Conservation (phyloP, 2,113 vertebrate genomes). For the Actenoides hombroni region DNA sequence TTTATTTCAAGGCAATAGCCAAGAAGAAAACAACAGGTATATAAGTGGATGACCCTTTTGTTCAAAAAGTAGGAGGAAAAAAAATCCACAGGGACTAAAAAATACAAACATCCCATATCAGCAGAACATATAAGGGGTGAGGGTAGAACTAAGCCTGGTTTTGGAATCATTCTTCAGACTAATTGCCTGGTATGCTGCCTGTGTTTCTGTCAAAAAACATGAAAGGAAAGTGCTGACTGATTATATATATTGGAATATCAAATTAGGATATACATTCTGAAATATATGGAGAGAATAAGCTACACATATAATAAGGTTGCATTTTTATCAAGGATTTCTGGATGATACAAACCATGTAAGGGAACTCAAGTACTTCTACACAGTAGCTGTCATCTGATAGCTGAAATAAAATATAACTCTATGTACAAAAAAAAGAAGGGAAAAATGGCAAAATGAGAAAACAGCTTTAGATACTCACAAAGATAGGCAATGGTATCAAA, state of each 20-base stretch:
- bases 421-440: neutral
- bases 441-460: neutral
- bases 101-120: neutral
- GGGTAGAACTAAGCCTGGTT: neutral
- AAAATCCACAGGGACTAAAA: neutral
- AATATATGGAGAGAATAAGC: conserved; percentile 52
- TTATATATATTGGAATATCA: conserved; percentile 56
- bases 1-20: neutral
- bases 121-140: neutral
- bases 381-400: conserved; percentile 44
- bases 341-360: conserved; percentile 34
- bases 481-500: neutral
- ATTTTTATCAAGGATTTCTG: conserved; percentile 54
- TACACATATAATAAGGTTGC: conserved; percentile 45
- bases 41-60: neutral
- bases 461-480: conserved; percentile 9
- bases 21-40: neutral
- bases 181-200: conserved; percentile 50
- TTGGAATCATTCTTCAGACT: conserved; percentile 60
- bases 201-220: conserved; percentile 62
- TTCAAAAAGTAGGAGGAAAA: neutral
- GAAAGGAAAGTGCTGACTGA: conserved; percentile 49
- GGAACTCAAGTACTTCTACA: conserved; percentile 35
- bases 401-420: conserved; percentile 40
- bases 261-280: conserved; percentile 54